Evolutionary conservation across 2,797 vertebrate species (phyloP), one percentile per base, ranked within the genome.

Genomic region (Champsocephalus gunnari): DNA sequence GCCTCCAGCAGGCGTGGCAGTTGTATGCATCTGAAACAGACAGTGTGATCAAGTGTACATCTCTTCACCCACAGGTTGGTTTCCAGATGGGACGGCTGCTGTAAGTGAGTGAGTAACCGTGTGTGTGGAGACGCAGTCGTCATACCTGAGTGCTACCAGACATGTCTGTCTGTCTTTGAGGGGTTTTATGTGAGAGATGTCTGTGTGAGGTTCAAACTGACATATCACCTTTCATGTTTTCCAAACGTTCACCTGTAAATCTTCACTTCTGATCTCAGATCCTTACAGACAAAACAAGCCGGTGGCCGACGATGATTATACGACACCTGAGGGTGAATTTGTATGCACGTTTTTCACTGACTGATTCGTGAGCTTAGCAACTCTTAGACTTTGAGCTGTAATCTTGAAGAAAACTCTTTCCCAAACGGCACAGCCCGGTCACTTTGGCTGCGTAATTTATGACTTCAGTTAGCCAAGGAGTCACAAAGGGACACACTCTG

Each of bases 61-160:
- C 68, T 69, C 44, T 77, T 21, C 76, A 73, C 71, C 77, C 75
- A 9, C 73, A 77, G 80, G 66, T 89, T 60, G 62, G 57, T 82
- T 86, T 92, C 93, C 94, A 94, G 92, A 92, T 94, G 94, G 84
- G 72, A 58, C 79, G 4, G 55, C 72, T 76, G 71, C 80, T 79
- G 82, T 13, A 67, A 73, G 66, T 2, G 73, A 55, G 60, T 95
- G 94, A 96, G 77, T 95, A 94, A 95, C 32, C 13, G 1, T 0
- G 76, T 84, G 83, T 86, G 79, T 41, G 58, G 77, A 89, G 85
- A 91, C 81, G 34, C 79, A 72, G 21, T 21, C 66, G 87, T 93
- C 91, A 89, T 90, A 89, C 91, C 85, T 91, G 91, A 91, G 86
- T 76, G 88, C 90, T 83, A 45, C 81, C 75, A 91, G 92, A 93